phyloP scores from a whole-genome alignment of 2,888 invertebrate species.

The Synanthedon vespiformis region DNA sequence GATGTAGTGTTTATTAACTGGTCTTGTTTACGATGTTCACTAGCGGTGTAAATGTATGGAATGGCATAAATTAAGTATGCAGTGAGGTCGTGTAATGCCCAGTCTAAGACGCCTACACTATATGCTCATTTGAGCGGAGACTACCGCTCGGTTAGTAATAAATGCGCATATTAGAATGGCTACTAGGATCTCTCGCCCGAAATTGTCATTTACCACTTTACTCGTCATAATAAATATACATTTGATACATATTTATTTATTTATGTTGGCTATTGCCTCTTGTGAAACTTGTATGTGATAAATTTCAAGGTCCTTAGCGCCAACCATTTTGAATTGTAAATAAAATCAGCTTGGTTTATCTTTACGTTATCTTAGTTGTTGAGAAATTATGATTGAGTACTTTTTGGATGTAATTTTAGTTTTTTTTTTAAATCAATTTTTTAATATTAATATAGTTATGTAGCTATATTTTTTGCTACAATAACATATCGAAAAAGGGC shows the following conservation, averaged over 20 bases:
- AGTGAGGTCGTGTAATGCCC: conserved; percentile 51
- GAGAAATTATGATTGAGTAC: conserved; percentile 3
- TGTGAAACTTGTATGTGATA: conserved; percentile 58
- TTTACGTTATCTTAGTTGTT: conserved; percentile 15
- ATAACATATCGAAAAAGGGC: conserved; percentile 45
- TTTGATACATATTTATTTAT: conserved; percentile 21
- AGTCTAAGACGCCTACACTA: conserved; percentile 52
- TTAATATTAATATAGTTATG: conserved; percentile 18
- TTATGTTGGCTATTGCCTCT: conserved; percentile 61
- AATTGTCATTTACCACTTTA: conserved; percentile 42
- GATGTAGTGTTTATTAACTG: conserved; percentile 1
- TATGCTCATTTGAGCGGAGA: conserved; percentile 65
- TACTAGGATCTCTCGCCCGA: conserved; percentile 45
- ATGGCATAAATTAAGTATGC: conserved; percentile 52
- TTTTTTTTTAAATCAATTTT: conserved; percentile 8
- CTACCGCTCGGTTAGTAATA: conserved; percentile 47
- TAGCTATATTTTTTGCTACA: conserved; percentile 20
- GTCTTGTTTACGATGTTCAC: conserved; percentile 27
- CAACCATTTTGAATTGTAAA: conserved; percentile 56
- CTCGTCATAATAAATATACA: conserved; percentile 21
- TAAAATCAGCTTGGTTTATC: conserved; percentile 34
- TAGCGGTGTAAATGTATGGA: conserved; percentile 47
- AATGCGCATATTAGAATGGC: conserved; percentile 49
- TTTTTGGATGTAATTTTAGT: conserved; percentile 16
- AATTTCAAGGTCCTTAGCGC: conserved; percentile 53